A percentile compares a stretch with the other conserved stretches of the same genome.
Evolutionary conservation across 2,888 invertebrate genomes (phyloP).

Genomic region (Cataglyphis albicans): DNA sequence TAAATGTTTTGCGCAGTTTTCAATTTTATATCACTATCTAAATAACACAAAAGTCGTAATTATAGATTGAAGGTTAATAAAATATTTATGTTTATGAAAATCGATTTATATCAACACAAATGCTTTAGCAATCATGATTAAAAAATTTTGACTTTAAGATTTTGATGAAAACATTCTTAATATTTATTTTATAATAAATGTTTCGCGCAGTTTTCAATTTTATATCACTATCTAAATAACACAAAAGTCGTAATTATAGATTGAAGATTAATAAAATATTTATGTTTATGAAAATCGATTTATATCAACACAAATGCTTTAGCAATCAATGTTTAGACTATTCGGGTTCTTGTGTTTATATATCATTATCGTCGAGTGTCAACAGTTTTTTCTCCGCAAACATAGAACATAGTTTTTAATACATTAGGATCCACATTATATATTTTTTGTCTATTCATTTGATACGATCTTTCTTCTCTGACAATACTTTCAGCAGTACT

Average conservation of each 20-base stretch:
- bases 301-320: not conserved
- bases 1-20: not conserved
- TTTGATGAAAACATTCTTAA: too few relatives aligned
- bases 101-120: not conserved
- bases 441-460: slow-evolving; percentile 10
- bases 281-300: not conserved
- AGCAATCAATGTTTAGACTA: not conserved
- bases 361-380: not conserved
- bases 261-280: not conserved
- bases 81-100: not conserved
- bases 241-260: not conserved
- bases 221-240: not conserved
- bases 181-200: not conserved
- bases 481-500: not conserved
- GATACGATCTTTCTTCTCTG: too few relatives aligned
- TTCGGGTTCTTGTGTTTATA: not conserved
- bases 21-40: not conserved
- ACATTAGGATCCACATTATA: not conserved
- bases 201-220: not conserved
- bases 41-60: not conserved
- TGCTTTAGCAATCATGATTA: too few relatives aligned
- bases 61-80: not conserved
- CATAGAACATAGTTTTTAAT: not conserved
- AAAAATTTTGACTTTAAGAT: too few relatives aligned
- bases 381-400: not conserved